Evolutionary conservation across 2,113 vertebrate genomes (phyloP).

Genomic region (Onychorhynchus coronatus): DNA sequence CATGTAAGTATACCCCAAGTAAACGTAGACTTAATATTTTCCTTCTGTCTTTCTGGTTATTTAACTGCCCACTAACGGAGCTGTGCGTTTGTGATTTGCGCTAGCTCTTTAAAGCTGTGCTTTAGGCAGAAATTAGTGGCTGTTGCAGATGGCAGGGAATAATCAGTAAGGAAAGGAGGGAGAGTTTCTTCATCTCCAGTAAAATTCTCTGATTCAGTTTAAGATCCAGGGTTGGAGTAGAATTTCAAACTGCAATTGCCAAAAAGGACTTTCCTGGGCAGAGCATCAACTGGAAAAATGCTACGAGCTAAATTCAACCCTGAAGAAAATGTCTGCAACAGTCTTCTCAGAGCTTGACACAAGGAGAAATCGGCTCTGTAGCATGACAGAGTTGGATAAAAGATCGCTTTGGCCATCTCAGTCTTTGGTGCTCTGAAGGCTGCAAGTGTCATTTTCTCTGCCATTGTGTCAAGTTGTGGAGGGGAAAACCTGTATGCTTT

Average conservation of each 20-base stretch:
- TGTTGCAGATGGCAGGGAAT: not conserved
- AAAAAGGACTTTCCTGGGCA: constrained; percentile 19
- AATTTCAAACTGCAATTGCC: constrained; percentile 5
- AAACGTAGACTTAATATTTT: not conserved
- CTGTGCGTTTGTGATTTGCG: not conserved
- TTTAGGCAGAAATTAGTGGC: not conserved
- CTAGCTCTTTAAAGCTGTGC: not conserved
- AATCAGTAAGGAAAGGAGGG: not conserved
- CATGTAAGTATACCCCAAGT: not conserved
- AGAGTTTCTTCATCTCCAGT: not conserved
- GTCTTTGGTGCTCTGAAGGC: not conserved
- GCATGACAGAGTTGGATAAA: not conserved
- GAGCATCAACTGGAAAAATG: not conserved
- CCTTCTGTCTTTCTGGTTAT: not conserved
- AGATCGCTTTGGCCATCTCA: not conserved
- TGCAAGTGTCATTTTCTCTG: not conserved
- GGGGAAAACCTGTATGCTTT: not conserved
- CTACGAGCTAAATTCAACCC: not conserved
- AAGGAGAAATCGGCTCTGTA: not conserved
- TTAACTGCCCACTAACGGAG: not conserved
- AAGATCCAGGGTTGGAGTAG: not conserved
- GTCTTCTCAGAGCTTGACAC: not conserved
- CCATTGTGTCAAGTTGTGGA: not conserved
- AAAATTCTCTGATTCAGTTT: not conserved
- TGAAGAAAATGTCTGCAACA: not conserved